These are phyloP conservation scores for Oceanites oceanicus DNA, from an alignment of 2,113 vertebrate species.

Conservation along the genomic window DNA sequence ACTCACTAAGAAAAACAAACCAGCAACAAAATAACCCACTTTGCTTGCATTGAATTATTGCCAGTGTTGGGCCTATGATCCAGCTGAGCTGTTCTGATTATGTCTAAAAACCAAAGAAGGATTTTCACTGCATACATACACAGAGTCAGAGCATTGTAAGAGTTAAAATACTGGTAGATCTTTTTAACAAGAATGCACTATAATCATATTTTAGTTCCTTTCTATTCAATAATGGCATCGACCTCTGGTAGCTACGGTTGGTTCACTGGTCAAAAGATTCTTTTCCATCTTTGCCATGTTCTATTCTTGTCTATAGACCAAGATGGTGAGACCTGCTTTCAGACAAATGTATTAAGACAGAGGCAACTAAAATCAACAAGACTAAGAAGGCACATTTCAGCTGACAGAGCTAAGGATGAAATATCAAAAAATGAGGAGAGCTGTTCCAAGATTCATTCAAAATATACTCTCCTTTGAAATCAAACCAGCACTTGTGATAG, in stretches of 20 bases:
- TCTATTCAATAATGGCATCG: background rate
- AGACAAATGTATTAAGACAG: background rate
- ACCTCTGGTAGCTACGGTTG: background rate
- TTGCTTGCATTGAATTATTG: background rate
- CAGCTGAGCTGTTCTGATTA: background rate
- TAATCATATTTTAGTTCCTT: background rate
- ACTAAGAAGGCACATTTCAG: background rate
- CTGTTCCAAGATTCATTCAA: background rate
- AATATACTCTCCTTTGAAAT: background rate
- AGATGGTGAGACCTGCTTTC: background rate
- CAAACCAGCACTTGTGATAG: background rate
- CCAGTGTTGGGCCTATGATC: background rate
- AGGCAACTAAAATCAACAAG: background rate
- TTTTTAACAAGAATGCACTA: background rate
- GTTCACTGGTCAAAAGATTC: background rate
- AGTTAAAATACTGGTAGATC: background rate
- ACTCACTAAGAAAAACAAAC: background rate
- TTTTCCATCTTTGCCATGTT: background rate
- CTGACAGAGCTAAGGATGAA: background rate
- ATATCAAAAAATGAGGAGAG: background rate
- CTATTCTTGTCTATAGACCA: background rate
- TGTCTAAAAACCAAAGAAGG: background rate
- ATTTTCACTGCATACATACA: background rate
- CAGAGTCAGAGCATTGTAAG: background rate
- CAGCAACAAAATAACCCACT: background rate